These are phyloP conservation scores for Bilobella aurantiaca DNA, from an alignment of 1,140 invertebrate species.

Conservation along the genomic window DNA sequence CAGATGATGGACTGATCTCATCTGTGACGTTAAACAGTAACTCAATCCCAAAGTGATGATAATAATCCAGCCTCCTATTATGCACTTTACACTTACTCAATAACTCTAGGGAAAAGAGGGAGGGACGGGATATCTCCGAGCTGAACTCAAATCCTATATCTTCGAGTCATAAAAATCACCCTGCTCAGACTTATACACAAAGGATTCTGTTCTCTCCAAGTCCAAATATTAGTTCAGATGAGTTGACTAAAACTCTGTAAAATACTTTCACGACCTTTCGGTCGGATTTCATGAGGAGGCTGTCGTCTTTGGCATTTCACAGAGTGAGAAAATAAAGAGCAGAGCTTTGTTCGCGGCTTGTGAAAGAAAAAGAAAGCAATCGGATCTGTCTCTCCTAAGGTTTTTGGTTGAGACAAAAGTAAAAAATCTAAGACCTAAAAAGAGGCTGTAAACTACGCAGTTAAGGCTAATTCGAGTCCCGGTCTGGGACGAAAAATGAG, in stretches of 20 bases:
- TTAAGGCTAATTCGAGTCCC: no score
- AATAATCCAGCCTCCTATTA: background rate
- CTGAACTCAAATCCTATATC: background rate
- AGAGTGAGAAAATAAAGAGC: background rate
- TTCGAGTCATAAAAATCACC: conserved; percentile 3
- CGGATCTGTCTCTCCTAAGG: no score
- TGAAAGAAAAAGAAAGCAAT: conserved; percentile 5
- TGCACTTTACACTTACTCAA: conserved; percentile 1
- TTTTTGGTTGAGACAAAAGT: no score
- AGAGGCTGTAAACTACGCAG: no score
- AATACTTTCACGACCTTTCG: background rate
- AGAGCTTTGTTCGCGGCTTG: background rate
- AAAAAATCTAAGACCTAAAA: no score
- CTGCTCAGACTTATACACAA: conserved; percentile 3
- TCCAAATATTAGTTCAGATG: conserved; percentile 1
- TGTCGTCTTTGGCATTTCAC: background rate
- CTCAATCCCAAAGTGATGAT: conserved; percentile 2
- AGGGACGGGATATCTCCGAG: background rate
- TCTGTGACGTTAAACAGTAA: conserved; percentile 7
- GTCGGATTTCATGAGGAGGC: background rate
- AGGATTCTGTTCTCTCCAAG: conserved; percentile 4
- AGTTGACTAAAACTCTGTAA: background rate
- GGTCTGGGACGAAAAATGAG: no score
- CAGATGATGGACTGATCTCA: background rate
- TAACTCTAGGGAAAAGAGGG: no score